Percentiles rank a stretch among this genome's conserved stretches.
phyloP scores from a whole-genome alignment of 1,140 invertebrate species.

The Ceratoteleas bidentatus region DNA sequence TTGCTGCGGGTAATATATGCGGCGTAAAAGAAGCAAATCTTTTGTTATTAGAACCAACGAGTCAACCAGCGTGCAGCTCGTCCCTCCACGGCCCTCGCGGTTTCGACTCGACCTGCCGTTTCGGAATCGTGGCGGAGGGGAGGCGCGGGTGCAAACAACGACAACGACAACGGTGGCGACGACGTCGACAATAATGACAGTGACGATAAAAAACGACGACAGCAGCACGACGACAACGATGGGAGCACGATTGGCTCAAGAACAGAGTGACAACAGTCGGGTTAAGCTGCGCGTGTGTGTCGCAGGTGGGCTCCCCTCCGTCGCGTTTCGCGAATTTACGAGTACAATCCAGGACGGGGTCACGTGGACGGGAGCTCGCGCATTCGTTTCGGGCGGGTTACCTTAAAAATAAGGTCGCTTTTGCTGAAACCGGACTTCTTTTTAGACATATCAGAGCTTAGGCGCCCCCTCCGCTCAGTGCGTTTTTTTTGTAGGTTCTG shows the following conservation, averaged over 20 bases:
- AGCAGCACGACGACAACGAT: no score
- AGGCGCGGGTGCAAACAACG: conserved; percentile 21
- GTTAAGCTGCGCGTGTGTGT: conserved; percentile 16
- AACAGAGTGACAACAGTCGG: conserved; percentile 13
- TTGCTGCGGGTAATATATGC: conserved; percentile 79
- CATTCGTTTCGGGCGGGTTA: conserved; percentile 85
- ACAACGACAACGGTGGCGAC: conserved; percentile 4
- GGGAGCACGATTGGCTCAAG: background rate
- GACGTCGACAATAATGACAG: no score
- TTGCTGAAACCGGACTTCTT: conserved; percentile 93
- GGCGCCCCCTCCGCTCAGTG: conserved; percentile 95
- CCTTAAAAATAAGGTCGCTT: conserved; percentile 98
- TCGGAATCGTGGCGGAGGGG: conserved; percentile 59
- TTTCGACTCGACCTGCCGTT: conserved; percentile 45
- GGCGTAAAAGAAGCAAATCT: conserved; percentile 80
- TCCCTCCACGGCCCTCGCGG: conserved; percentile 73
- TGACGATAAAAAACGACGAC: no score
- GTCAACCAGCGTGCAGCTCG: conserved; percentile 81
- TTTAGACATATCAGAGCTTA: conserved; percentile 94
- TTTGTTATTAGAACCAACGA: conserved; percentile 80
- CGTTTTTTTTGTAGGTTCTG: conserved; percentile 98
- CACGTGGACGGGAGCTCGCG: conserved; percentile 76
- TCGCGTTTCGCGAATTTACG: conserved; percentile 69
- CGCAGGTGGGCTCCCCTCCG: conserved; percentile 50
- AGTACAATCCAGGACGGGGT: conserved; percentile 67